Evolutionary conservation across 2,888 invertebrate genomes (phyloP).

Genomic region (Drosophila imparisetae): DNA sequence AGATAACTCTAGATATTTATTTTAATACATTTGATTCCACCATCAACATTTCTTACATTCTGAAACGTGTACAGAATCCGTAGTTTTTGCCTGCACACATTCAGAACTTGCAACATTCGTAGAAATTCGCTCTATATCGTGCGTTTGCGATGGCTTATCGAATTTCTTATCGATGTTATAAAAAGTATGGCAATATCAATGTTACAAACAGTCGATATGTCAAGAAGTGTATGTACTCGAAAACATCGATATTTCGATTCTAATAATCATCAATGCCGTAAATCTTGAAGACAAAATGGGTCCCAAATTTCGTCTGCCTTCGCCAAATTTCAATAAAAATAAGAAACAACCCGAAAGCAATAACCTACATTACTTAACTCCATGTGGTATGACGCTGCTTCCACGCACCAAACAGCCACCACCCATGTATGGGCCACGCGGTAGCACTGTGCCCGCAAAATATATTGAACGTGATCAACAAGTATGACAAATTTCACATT

Average conservation of each 20-base stretch:
- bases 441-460: slow-evolving; percentile 82
- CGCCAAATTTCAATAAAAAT: slow-evolving; percentile 78
- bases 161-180: not conserved
- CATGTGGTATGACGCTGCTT: slow-evolving; percentile 83
- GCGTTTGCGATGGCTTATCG: not conserved
- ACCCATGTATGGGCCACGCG: slow-evolving; percentile 84
- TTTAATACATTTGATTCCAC: not conserved
- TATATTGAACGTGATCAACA: slow-evolving; percentile 55
- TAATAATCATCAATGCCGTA: not conserved
- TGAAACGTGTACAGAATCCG: not conserved
- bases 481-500: slow-evolving; percentile 17
- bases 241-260: not conserved
- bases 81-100: not conserved
- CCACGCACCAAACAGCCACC: slow-evolving; percentile 83
- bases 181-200: not conserved
- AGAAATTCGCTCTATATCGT: not conserved
- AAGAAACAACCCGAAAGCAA: slow-evolving; percentile 27
- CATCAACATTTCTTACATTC: not conserved
- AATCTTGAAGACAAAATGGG: slow-evolving; percentile 60
- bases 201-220: not conserved
- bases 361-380: slow-evolving; percentile 76
- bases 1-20: not conserved
- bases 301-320: slow-evolving; percentile 76
- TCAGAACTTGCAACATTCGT: not conserved
- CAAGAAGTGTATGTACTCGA: not conserved